phyloP scores from a whole-genome alignment of 1,140 invertebrate genomes.

The Pinna nobilis region DNA sequence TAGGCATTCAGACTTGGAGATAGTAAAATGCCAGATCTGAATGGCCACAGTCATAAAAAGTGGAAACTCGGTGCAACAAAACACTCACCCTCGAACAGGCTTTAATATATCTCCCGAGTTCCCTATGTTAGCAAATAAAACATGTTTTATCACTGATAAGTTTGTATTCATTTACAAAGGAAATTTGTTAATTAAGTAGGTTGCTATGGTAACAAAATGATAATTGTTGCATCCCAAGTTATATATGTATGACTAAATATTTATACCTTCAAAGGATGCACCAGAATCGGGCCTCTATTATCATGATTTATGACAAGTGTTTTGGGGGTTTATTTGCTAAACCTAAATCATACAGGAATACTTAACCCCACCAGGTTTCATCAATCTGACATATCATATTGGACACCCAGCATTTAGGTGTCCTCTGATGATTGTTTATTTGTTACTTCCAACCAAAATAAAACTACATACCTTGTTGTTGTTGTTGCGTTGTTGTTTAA shows the following conservation, averaged over 20 bases:
- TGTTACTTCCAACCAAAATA: constrained; percentile 3
- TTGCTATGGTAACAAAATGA: constrained; percentile 36
- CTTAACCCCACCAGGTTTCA: background rate
- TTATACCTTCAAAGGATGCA: constrained; percentile 4
- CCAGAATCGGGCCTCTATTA: background rate
- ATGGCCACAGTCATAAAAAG: background rate
- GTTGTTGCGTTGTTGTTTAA: too few relatives aligned
- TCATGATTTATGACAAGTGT: constrained; percentile 23
- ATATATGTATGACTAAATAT: constrained; percentile 30
- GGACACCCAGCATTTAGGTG: background rate
- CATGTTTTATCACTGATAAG: constrained; percentile 32
- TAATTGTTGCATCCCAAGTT: constrained; percentile 44
- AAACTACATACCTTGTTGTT: too few relatives aligned
- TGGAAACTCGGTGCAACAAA: constrained; percentile 4
- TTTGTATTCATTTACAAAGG: constrained; percentile 34
- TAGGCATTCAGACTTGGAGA: constrained; percentile 1
- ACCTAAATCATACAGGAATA: background rate
- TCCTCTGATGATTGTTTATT: constrained; percentile 7
- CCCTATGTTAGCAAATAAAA: constrained; percentile 1
- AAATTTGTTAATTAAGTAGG: constrained; percentile 33
- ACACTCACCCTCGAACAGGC: background rate
- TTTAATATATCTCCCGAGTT: constrained; percentile 13
- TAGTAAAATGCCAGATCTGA: constrained; percentile 11
- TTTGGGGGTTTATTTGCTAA: constrained; percentile 12
- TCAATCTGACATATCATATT: constrained; percentile 1